Evolutionary conservation across 2,113 vertebrate genomes (phyloP).

Genomic region (Scolopax mira): DNA sequence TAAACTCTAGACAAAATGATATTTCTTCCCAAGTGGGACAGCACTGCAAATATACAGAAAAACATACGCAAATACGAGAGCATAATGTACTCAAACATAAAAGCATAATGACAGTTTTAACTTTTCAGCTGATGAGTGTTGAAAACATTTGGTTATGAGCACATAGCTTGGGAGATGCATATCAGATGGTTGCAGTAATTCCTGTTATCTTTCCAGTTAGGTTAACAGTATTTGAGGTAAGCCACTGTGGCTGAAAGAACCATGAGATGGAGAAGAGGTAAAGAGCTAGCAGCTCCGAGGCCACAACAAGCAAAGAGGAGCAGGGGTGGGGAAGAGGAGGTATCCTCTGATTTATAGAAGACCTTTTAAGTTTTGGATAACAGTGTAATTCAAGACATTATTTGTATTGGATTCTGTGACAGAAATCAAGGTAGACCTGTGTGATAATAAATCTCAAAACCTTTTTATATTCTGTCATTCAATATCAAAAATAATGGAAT

Average conservation of each 20-base stretch:
- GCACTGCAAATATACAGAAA: neutral
- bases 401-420: neutral
- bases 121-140: neutral
- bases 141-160: neutral
- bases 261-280: neutral
- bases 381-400: neutral
- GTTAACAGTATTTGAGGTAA: neutral
- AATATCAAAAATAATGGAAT: neutral
- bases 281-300: neutral
- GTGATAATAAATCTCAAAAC: neutral
- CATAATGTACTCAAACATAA: neutral
- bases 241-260: neutral
- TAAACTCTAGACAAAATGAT: neutral
- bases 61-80: neutral
- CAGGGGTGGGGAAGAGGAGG: neutral
- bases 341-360: neutral
- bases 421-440: neutral
- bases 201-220: neutral
- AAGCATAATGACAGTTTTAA: neutral
- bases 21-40: neutral
- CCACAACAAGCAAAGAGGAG: neutral
- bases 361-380: neutral
- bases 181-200: neutral
- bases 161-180: neutral
- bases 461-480: neutral